Percentiles rank a stretch among this genome's conserved stretches.
Evolutionary conservation across 2,888 invertebrate species (phyloP).

Genomic region (Cephonodes hylas): DNA sequence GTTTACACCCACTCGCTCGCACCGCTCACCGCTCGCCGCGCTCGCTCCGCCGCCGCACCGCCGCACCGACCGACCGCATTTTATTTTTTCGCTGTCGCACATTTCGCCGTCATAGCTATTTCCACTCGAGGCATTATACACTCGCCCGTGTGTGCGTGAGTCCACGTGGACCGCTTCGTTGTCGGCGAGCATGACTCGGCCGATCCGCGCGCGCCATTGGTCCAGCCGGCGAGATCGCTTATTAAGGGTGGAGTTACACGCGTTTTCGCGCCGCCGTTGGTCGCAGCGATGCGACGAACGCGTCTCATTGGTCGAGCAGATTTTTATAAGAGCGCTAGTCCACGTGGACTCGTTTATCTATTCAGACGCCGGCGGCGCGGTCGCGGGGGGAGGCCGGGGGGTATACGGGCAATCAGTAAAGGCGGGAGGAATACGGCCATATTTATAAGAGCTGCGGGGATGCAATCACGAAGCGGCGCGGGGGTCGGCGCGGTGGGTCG

Average conservation of each 20-base stretch:
- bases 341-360: constrained; percentile 83
- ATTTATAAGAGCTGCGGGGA: constrained; percentile 83
- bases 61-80: constrained; percentile 79
- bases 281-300: constrained; percentile 37
- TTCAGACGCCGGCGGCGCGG: constrained; percentile 82
- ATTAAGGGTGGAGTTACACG: constrained; percentile 82
- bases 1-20: constrained; percentile 80
- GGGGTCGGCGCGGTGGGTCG: constrained; percentile 65
- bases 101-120: constrained; percentile 82
- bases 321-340: constrained; percentile 80
- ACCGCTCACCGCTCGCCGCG: constrained; percentile 56
- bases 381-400: constrained; percentile 79
- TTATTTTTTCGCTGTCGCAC: constrained; percentile 82
- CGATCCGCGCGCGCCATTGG: constrained; percentile 57
- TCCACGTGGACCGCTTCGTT: constrained; percentile 78
- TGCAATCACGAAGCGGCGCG: constrained; percentile 82
- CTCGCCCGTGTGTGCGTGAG: constrained; percentile 68
- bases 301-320: constrained; percentile 65
- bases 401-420: constrained; percentile 83
- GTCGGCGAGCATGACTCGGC: constrained; percentile 68
- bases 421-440: constrained; percentile 82
- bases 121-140: constrained; percentile 81
- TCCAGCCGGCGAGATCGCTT: constrained; percentile 68
- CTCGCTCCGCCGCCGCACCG: constrained; percentile 59
- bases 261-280: constrained; percentile 58